A percentile compares a stretch with the other conserved stretches of the same genome.
These are phyloP conservation scores for Brachylomia viminalis DNA, from an alignment of 2,888 invertebrate genomes.

Conservation along the genomic window DNA sequence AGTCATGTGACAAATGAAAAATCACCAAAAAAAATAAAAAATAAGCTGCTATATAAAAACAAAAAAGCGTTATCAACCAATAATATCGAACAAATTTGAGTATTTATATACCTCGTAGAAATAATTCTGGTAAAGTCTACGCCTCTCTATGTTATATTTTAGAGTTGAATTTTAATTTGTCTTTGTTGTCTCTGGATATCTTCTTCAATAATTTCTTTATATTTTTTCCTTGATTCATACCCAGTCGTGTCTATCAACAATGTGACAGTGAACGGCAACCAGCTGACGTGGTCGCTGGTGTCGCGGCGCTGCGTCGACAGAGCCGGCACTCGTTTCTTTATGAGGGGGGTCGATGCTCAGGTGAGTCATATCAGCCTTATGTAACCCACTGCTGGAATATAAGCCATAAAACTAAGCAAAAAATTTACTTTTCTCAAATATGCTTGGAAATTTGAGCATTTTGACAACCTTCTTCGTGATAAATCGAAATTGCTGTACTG, in stretches of 20 bases:
- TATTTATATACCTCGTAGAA: neutral
- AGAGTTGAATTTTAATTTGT: neutral
- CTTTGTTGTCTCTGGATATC: neutral
- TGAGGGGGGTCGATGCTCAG: constrained; percentile 96
- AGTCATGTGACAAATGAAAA: too few species aligned
- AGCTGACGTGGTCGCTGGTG: constrained; percentile 96
- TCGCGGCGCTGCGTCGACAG: constrained; percentile 96
- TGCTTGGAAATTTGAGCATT: too few species aligned
- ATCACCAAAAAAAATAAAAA: neutral
- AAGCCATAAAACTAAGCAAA: too few species aligned
- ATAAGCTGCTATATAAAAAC: too few species aligned
- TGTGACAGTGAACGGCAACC: constrained; percentile 94
- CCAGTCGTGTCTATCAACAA: constrained; percentile 94
- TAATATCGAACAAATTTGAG: too few species aligned
- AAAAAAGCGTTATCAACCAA: too few species aligned
- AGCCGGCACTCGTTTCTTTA: constrained; percentile 97
- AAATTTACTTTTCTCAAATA: too few species aligned
- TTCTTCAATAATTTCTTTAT: neutral
- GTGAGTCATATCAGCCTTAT: too few species aligned
- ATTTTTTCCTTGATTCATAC: constrained; percentile 69
- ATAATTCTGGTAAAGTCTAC: neutral
- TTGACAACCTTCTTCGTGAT: too few species aligned
- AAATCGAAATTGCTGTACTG: too few species aligned
- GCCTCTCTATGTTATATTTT: neutral
- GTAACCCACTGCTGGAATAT: too few species aligned